Conservation (phyloP, 2,888 invertebrate species). For the Euzetes globulus region DNA sequence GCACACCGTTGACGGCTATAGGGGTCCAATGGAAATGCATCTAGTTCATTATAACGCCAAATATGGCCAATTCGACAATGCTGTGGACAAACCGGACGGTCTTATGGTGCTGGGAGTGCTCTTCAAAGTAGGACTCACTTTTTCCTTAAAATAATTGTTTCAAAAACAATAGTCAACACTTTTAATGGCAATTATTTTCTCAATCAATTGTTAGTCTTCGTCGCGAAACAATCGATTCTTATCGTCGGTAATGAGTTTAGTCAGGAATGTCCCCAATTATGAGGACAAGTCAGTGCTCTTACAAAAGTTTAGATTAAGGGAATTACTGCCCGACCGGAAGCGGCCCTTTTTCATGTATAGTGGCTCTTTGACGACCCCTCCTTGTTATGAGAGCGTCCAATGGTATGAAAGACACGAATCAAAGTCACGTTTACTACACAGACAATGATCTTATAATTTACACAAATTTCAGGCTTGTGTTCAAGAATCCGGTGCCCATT, state of each 20-base stretch:
- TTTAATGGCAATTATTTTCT: background rate
- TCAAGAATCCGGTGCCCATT: background rate
- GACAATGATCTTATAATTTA: background rate
- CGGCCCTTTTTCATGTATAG: conserved; percentile 15
- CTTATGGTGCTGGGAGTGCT: conserved; percentile 22
- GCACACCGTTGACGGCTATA: conserved; percentile 62
- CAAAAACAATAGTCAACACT: no score
- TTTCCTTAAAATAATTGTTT: background rate
- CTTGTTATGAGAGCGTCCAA: conserved; percentile 20
- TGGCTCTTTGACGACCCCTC: conserved; percentile 23
- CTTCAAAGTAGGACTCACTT: background rate
- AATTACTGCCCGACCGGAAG: background rate
- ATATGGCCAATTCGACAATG: background rate
- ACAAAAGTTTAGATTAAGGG: background rate
- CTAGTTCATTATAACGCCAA: conserved; percentile 26
- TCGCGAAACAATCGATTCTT: conserved; percentile 5
- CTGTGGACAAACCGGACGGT: conserved; percentile 26
- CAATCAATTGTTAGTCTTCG: background rate
- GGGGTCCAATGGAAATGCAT: conserved; percentile 51
- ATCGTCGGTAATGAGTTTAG: background rate
- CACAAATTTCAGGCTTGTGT: background rate
- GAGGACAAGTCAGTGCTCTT: background rate
- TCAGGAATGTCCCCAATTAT: conserved; percentile 22
- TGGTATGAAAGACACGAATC: background rate
- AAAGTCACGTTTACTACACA: background rate